A percentile compares a stretch with the other conserved stretches of the same genome.
phyloP scores from a whole-genome alignment of 2,888 invertebrate genomes.

The Xestia ashworthii region DNA sequence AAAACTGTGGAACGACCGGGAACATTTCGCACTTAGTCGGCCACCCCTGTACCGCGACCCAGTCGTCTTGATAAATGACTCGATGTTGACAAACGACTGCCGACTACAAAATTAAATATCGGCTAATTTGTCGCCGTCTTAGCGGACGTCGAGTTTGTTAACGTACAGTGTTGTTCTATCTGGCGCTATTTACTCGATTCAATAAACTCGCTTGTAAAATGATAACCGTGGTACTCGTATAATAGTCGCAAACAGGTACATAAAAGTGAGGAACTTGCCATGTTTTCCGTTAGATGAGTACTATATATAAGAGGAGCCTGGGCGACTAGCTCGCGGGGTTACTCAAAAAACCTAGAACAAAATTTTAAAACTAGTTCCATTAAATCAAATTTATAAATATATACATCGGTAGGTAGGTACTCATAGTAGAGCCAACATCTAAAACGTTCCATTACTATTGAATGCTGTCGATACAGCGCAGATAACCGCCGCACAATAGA shows the following conservation, averaged over 20 bases:
- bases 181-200: constrained; percentile 15
- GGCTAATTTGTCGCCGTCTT: constrained; percentile 24
- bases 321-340: constrained; percentile 9
- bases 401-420: neutral
- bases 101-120: constrained; percentile 21
- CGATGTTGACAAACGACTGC: constrained; percentile 38
- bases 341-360: neutral
- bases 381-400: neutral
- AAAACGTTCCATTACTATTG: constrained; percentile 48
- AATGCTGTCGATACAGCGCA: constrained; percentile 26
- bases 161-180: constrained; percentile 15
- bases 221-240: constrained; percentile 20
- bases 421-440: constrained; percentile 16
- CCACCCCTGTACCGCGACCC: constrained; percentile 54
- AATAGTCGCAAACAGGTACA: constrained; percentile 10
- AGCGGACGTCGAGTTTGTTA: neutral
- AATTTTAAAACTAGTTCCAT: neutral
- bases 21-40: constrained; percentile 77
- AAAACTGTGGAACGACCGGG: constrained; percentile 67
- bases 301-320: constrained; percentile 4
- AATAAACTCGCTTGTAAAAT: constrained; percentile 52
- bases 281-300: constrained; percentile 22
- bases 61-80: constrained; percentile 64
- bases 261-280: constrained; percentile 36
- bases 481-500: constrained; percentile 41